A percentile compares a stretch with the other conserved stretches of the same genome.
phyloP scores from a whole-genome alignment of 1,140 invertebrate genomes.

The Drosophila repleta region DNA sequence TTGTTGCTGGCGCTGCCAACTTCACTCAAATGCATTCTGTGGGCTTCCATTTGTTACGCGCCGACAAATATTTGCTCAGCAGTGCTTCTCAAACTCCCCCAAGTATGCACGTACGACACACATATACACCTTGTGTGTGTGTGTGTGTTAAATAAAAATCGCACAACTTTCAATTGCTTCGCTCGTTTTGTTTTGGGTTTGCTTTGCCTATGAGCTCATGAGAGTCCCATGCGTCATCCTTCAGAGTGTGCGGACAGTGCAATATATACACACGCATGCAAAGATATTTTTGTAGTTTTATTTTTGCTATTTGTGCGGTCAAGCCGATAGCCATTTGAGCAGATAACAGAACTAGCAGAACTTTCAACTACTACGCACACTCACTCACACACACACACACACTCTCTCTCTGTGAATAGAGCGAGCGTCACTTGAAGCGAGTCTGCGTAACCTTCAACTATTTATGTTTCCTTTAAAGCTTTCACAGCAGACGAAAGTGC shows the following conservation, averaged over 20 bases:
- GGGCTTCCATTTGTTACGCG: constrained; percentile 42
- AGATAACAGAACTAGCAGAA: background rate
- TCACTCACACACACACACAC: background rate
- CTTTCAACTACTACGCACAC: background rate
- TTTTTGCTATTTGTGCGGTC: constrained; percentile 21
- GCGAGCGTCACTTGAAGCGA: background rate
- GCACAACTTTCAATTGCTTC: constrained; percentile 37
- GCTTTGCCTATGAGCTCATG: constrained; percentile 49
- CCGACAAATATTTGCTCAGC: constrained; percentile 45
- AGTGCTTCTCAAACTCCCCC: constrained; percentile 33
- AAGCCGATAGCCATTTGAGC: constrained; percentile 17
- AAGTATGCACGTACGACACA: constrained; percentile 1
- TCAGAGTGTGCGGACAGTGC: constrained; percentile 12
- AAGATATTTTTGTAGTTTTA: background rate
- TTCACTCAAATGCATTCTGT: constrained; percentile 53
- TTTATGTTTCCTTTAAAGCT: background rate
- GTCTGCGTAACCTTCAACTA: background rate
- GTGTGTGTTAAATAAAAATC: constrained; percentile 27
- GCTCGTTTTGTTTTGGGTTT: constrained; percentile 6
- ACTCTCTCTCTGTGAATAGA: no score
- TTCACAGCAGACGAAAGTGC: no score
- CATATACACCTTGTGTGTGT: constrained; percentile 5
- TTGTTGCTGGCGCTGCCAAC: constrained; percentile 49
- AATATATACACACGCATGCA: background rate
- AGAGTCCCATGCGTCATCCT: constrained; percentile 39